Percentiles rank a stretch among this genome's conserved stretches.
Evolutionary conservation across 1,140 invertebrate species (phyloP).

Genomic region (Mercenaria mercenaria): DNA sequence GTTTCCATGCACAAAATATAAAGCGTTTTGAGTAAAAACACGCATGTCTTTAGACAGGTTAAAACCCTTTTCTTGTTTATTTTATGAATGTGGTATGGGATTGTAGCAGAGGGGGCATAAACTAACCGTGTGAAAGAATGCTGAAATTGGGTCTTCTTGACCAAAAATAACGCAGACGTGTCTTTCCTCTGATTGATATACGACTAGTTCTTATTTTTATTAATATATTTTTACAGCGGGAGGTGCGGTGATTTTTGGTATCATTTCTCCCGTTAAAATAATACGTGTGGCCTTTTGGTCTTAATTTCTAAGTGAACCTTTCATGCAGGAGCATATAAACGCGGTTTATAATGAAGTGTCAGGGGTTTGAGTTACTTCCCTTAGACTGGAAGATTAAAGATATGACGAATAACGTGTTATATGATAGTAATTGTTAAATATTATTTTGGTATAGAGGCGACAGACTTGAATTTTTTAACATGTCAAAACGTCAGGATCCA

Average conservation of each 20-base stretch:
- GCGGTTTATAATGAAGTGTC: not conserved
- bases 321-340: not conserved
- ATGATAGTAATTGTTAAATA: too few species aligned
- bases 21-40: slow-evolving; percentile 35
- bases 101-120: not conserved
- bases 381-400: not conserved
- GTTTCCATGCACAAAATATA: slow-evolving; percentile 1
- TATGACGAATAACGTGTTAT: too few species aligned
- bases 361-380: not conserved
- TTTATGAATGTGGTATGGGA: slow-evolving; percentile 22
- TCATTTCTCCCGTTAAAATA: not conserved
- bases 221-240: not conserved
- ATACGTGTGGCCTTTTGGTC: too few species aligned
- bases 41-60: slow-evolving; percentile 19
- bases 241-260: not conserved
- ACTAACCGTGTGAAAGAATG: slow-evolving; percentile 40
- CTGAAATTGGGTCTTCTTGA: slow-evolving; percentile 12
- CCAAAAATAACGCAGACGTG: slow-evolving; percentile 13
- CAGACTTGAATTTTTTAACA: too few species aligned
- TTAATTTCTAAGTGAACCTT: too few species aligned
- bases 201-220: not conserved
- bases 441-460: too few species aligned
- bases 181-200: slow-evolving; percentile 4
- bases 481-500: too few species aligned
- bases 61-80: slow-evolving; percentile 52